Evolutionary conservation across 2,888 invertebrate species (phyloP).

Genomic region (Scaptomyza reducta): DNA sequence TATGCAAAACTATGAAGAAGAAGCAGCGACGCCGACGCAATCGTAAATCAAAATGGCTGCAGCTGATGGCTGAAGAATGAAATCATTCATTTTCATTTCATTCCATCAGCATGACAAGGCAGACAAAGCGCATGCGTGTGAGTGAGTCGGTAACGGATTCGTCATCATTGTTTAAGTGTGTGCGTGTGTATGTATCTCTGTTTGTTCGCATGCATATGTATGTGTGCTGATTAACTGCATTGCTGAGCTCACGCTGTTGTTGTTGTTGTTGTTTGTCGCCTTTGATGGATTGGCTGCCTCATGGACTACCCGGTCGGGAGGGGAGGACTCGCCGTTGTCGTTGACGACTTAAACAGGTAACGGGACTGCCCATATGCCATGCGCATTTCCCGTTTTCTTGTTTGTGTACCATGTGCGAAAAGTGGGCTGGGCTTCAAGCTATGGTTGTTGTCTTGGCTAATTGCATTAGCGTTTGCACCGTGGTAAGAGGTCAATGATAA

Average conservation of each 20-base stretch:
- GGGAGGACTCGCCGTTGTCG: constrained; percentile 32
- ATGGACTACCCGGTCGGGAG: constrained; percentile 13
- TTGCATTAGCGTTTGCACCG: constrained; percentile 56
- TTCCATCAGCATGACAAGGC: constrained; percentile 26
- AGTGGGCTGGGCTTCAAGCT: constrained; percentile 75
- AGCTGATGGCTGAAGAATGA: constrained; percentile 80
- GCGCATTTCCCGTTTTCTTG: constrained; percentile 54
- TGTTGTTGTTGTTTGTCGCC: constrained; percentile 33
- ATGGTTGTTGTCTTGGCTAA: constrained; percentile 69
- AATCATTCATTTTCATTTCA: constrained; percentile 71
- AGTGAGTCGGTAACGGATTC: constrained; percentile 37
- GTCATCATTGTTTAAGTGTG: constrained; percentile 5
- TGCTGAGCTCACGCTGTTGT: constrained; percentile 44
- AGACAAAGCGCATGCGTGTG: constrained; percentile 71
- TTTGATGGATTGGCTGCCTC: constrained; percentile 57
- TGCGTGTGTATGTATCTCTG: background rate
- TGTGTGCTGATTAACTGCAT: constrained; percentile 60
- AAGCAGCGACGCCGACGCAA: constrained; percentile 48
- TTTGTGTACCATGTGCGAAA: constrained; percentile 31
- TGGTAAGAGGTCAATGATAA: constrained; percentile 15
- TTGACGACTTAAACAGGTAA: constrained; percentile 77
- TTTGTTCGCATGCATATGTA: constrained; percentile 20
- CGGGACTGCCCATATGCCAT: constrained; percentile 73
- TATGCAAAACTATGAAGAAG: constrained; percentile 52
- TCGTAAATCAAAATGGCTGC: constrained; percentile 85